Percentiles rank a stretch among this genome's conserved stretches.
Conservation (phyloP, 2,888 invertebrate species). For the Amphipyra berbera region DNA sequence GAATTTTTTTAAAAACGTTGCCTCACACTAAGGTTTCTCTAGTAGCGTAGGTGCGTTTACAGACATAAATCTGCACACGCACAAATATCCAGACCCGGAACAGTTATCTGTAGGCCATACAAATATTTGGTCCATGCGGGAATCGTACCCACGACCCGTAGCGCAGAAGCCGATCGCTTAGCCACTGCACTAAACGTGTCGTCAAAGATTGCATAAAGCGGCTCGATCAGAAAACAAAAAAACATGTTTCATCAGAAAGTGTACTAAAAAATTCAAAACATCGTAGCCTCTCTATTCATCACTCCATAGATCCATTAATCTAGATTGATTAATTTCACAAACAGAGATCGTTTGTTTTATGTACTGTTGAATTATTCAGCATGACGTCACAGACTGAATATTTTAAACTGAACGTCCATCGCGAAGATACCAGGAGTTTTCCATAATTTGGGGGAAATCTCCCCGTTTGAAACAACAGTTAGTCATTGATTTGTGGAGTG, state of each 20-base stretch:
- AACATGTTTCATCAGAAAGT: background rate
- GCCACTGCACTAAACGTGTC: no score
- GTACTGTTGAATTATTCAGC: slow-evolving; percentile 51
- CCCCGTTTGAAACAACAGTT: slow-evolving; percentile 32
- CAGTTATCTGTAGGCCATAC: no score
- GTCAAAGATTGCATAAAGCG: no score
- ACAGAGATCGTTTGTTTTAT: slow-evolving; percentile 46
- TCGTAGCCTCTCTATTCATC: slow-evolving; percentile 33
- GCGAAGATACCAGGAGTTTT: slow-evolving; percentile 24
- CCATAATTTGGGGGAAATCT: slow-evolving; percentile 38
- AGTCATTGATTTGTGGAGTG: slow-evolving; percentile 28
- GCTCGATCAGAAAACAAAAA: no score
- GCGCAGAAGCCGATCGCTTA: no score
- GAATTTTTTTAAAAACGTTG: no score
- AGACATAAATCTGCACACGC: no score
- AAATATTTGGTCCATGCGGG: no score
- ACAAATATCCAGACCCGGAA: no score
- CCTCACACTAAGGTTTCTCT: no score
- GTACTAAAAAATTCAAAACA: slow-evolving; percentile 25
- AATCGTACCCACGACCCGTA: no score
- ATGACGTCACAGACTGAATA: slow-evolving; percentile 45
- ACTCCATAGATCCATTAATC: slow-evolving; percentile 40
- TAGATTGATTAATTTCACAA: slow-evolving; percentile 48
- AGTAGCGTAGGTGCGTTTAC: no score
- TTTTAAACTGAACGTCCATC: slow-evolving; percentile 42